phyloP scores from a whole-genome alignment of 2,888 invertebrate species.

The Plagiodera versicolora region DNA sequence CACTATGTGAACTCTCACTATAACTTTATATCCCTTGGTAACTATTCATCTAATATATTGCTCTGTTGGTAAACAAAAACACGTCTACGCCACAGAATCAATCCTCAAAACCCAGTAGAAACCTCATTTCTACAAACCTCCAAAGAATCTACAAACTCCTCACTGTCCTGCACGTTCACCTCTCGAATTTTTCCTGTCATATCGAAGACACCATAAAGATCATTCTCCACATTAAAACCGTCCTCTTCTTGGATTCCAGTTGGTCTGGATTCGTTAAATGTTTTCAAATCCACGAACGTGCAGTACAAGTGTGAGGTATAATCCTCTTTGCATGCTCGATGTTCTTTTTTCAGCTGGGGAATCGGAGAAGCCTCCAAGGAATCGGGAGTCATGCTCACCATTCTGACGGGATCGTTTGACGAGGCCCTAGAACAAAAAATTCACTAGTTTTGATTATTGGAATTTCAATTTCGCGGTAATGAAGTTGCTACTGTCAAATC shows the following conservation, averaged over 20 bases:
- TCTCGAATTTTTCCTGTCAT: conserved; percentile 16
- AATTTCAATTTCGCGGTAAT: no score
- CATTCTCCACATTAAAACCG: conserved; percentile 26
- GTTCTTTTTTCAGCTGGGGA: background rate
- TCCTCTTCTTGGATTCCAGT: conserved; percentile 10
- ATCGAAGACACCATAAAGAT: conserved; percentile 31
- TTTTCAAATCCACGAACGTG: conserved; percentile 10
- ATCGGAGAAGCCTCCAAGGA: conserved; percentile 44
- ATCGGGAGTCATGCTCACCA: conserved; percentile 50
- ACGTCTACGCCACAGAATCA: background rate
- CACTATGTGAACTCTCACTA: no score
- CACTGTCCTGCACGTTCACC: conserved; percentile 11
- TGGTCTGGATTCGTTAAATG: background rate
- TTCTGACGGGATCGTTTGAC: background rate
- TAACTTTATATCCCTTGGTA: no score
- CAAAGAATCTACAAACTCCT: conserved; percentile 45
- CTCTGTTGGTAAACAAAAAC: no score
- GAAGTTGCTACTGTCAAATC: no score
- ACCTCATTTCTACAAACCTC: conserved; percentile 35
- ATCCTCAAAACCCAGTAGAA: conserved; percentile 20
- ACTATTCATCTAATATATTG: no score
- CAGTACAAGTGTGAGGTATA: conserved; percentile 2
- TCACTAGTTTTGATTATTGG: no score
- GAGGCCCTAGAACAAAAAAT: conserved; percentile 15
- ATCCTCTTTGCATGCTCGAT: background rate